Evolutionary conservation across 2,113 vertebrate genomes (phyloP).

Genomic region (Thinocorus orbignyianus): DNA sequence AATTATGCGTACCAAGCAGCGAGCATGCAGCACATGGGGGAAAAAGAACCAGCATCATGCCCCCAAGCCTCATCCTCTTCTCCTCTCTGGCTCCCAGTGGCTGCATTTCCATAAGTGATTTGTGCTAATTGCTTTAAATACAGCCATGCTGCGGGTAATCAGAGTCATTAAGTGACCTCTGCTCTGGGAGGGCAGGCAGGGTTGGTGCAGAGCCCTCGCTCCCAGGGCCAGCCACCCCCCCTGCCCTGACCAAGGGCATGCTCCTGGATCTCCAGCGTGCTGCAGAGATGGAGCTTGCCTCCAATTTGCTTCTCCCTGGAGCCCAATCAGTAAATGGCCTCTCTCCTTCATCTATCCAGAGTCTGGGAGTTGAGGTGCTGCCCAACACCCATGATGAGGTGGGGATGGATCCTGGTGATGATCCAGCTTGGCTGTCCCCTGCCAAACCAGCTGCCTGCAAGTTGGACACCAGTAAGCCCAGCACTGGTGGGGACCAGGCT

Average conservation of each 20-base stretch:
- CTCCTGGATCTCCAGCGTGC: background rate
- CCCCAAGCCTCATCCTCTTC: background rate
- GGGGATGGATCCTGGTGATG: background rate
- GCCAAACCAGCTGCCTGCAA: background rate
- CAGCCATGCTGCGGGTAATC: background rate
- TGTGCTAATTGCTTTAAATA: background rate
- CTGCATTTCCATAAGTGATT: background rate
- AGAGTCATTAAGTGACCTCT: slow-evolving; percentile 2
- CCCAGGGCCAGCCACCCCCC: background rate
- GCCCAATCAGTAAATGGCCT: background rate
- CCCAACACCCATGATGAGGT: fast-evolving
- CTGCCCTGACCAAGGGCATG: background rate
- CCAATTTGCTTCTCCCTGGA: background rate
- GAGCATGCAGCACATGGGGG: fast-evolving
- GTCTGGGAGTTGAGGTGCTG: background rate
- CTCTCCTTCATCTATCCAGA: background rate
- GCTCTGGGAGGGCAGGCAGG: background rate
- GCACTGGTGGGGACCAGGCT: fast-evolving
- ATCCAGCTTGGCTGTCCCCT: background rate
- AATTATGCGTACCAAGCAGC: background rate
- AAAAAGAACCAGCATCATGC: background rate
- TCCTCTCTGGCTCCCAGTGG: fast-evolving
- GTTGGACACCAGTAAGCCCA: background rate
- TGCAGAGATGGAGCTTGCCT: fast-evolving
- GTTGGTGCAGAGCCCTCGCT: background rate